These are phyloP conservation scores for Bruchidius siliquastri DNA, from an alignment of 2,888 invertebrate species.

Conservation along the genomic window DNA sequence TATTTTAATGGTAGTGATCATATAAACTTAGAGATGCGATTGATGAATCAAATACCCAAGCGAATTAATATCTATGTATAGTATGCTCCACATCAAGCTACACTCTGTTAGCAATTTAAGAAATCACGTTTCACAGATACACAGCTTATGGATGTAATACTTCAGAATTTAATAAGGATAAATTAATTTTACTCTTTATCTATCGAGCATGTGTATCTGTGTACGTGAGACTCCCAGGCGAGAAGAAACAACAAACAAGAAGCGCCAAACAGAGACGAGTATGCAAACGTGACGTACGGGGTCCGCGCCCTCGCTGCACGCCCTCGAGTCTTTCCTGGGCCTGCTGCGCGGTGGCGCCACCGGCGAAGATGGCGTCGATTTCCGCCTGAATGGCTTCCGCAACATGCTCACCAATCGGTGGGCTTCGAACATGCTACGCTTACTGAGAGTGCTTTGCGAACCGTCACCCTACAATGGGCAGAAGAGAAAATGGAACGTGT, in stretches of 20 bases:
- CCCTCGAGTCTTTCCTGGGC: constrained; percentile 43
- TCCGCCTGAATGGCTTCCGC: constrained; percentile 64
- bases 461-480: constrained; percentile 46
- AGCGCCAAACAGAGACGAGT: neutral
- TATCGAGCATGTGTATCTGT: too few species aligned
- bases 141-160: too few species aligned
- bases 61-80: too few species aligned
- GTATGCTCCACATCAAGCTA: too few species aligned
- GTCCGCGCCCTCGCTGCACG: constrained; percentile 44
- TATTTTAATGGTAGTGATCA: too few species aligned
- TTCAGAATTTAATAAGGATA: too few species aligned
- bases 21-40: too few species aligned
- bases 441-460: constrained; percentile 53
- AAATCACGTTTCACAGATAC: too few species aligned
- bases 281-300: constrained; percentile 35
- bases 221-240: neutral
- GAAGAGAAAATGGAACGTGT: neutral
- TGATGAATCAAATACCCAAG: too few species aligned
- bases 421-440: constrained; percentile 53
- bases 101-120: too few species aligned
- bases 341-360: constrained; percentile 54
- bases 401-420: constrained; percentile 61
- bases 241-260: neutral
- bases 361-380: constrained; percentile 62
- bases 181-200: too few species aligned